A percentile compares a stretch with the other conserved stretches of the same genome.
Evolutionary conservation across 2,888 invertebrate genomes (phyloP).

Genomic region (Crioceris asparagi): DNA sequence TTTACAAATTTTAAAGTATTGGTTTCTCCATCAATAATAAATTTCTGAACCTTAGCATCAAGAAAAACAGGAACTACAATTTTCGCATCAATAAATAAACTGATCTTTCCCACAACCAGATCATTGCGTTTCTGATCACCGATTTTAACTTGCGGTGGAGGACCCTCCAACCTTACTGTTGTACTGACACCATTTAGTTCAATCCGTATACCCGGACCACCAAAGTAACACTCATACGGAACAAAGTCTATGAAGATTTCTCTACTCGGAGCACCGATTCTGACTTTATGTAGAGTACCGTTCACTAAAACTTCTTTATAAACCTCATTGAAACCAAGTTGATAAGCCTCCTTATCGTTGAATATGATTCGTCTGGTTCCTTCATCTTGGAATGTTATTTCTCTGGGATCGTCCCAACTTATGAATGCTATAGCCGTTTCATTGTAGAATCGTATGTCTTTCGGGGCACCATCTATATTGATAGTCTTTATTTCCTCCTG

Average conservation of each 20-base stretch:
- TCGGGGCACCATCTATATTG: slow-evolving; percentile 67
- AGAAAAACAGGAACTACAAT: slow-evolving; percentile 70
- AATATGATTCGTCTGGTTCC: slow-evolving; percentile 64
- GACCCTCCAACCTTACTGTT: slow-evolving; percentile 74
- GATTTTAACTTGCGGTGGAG: slow-evolving; percentile 88
- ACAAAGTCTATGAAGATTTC: slow-evolving; percentile 83
- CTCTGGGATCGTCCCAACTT: slow-evolving; percentile 76
- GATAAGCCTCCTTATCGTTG: slow-evolving; percentile 62
- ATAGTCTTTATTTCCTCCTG: slow-evolving; percentile 68
- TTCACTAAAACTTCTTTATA: slow-evolving; percentile 60
- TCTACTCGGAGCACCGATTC: slow-evolving; percentile 84
- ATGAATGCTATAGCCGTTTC: slow-evolving; percentile 76
- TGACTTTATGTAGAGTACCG: slow-evolving; percentile 63
- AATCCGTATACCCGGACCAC: slow-evolving; percentile 73
- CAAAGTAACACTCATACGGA: slow-evolving; percentile 89
- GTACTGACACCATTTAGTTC: slow-evolving; percentile 70
- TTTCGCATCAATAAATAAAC: slow-evolving; percentile 71
- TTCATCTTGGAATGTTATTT: slow-evolving; percentile 68
- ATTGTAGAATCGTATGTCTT: slow-evolving; percentile 79
- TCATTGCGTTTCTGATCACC: slow-evolving; percentile 68
- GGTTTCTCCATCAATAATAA: slow-evolving; percentile 59
- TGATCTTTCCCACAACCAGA: slow-evolving; percentile 74
- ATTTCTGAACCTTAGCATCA: slow-evolving; percentile 73
- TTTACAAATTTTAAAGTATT: slow-evolving; percentile 74
- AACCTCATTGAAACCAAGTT: slow-evolving; percentile 52